Evolutionary conservation across 1,140 invertebrate genomes (phyloP).

Genomic region (Lepidurus arcticus): DNA sequence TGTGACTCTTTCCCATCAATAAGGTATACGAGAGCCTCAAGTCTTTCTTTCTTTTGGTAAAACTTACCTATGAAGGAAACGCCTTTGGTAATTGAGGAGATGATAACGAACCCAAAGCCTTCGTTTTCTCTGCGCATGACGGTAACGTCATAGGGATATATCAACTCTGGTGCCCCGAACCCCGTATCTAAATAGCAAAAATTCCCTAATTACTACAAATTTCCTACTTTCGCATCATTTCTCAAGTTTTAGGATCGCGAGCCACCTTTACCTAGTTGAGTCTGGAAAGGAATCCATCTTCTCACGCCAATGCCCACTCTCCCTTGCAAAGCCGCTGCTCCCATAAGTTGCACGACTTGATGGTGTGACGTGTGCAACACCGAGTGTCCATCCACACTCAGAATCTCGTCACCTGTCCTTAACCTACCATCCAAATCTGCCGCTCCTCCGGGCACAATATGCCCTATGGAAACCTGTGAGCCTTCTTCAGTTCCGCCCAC

Average conservation of each 20-base stretch:
- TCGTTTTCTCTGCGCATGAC: conserved; percentile 86
- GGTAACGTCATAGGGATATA: conserved; percentile 70
- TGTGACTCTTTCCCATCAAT: neutral
- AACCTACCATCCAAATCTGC: conserved; percentile 82
- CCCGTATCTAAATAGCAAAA: conserved; percentile 25
- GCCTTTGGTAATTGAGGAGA: conserved; percentile 88
- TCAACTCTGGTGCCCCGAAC: conserved; percentile 46
- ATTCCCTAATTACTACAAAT: neutral
- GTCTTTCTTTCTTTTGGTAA: neutral
- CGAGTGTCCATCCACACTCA: conserved; percentile 74
- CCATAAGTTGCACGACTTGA: conserved; percentile 83
- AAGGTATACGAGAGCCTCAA: conserved; percentile 34
- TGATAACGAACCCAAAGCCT: conserved; percentile 98
- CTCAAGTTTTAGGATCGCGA: conserved; percentile 18
- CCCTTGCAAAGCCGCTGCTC: conserved; percentile 68
- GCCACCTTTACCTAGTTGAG: neutral
- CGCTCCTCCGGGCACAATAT: conserved; percentile 87
- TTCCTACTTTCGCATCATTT: neutral
- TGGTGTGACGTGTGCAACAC: conserved; percentile 83
- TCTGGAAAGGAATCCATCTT: conserved; percentile 49
- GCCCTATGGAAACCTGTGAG: conserved; percentile 88
- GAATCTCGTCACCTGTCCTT: conserved; percentile 80
- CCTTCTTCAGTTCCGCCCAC: conserved; percentile 98
- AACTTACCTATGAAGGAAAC: conserved; percentile 86
- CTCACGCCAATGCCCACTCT: conserved; percentile 66